Evolutionary conservation across 2,797 vertebrate genomes (phyloP), one percentile per base, ranked within the genome.

Genomic region (Myotis planiceps): DNA sequence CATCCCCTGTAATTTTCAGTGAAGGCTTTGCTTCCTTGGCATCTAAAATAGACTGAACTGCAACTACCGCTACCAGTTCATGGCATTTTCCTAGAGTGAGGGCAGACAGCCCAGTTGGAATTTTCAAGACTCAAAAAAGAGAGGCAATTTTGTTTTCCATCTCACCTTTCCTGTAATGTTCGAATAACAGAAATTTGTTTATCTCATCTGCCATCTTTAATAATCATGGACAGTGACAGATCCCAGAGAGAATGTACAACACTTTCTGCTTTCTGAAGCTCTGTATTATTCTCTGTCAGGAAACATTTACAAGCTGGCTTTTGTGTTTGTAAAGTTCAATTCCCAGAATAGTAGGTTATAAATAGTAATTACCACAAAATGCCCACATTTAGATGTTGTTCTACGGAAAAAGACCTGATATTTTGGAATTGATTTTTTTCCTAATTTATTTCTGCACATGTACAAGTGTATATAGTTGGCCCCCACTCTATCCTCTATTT

Each of bases 1-100:
- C 85, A 97, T 98, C 92, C 98, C 95, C 97, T 98, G 94, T 98
- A 98, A 99, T 99, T 99, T 98, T 97, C 86, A 51, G 97, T 82
- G 92, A 97, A 97, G 90, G 79, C 94, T 96, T 94, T 97, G 95
- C 97, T 98, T 99, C 97, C 98, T 98, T 97, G 97, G 96, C 96
- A 97, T 97, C 92, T 94, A 98, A 96, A 98, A 97, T 95, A 96
- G 96, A 97, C 94, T 87, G 97, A 97, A 91, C 49, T 88, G 97
- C 96, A 87, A 63, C 42, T 96, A 66, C 94, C 21, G 8, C 74
- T 88, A 55, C n/a, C 51, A 47, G 23, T 63, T 97, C 94, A 83
- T 97, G 87, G 88, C 95, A 96, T 93, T 98, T 97, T 95, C 86
- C 92, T 45, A 83, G 32, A 89, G 58, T 49, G 80, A 96, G 95